Evolutionary conservation across 2,888 invertebrate genomes (phyloP).

Genomic region (Troglohyphantes excavatus): DNA sequence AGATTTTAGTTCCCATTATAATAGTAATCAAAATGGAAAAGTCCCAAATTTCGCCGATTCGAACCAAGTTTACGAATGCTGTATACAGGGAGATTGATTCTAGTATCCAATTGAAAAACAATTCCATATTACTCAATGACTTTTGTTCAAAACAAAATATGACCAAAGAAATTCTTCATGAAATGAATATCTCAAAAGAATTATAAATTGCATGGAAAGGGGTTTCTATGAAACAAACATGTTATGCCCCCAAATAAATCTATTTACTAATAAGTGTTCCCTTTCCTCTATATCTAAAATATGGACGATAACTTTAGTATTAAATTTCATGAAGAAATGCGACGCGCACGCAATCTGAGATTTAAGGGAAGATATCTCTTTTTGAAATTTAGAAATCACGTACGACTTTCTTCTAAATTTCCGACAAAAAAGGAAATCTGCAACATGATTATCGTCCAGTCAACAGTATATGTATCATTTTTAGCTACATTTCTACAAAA

Average conservation of each 20-base stretch:
- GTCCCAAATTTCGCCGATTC: no score
- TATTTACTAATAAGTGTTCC: slow-evolving; percentile 17
- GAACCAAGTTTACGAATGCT: no score
- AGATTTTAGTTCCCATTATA: no score
- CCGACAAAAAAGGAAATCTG: slow-evolving; percentile 37
- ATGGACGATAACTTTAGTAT: not conserved
- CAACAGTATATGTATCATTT: slow-evolving; percentile 24
- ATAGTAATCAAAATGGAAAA: no score
- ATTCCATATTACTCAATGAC: no score
- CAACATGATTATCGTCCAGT: slow-evolving; percentile 32
- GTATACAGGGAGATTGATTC: no score
- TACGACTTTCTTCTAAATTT: slow-evolving; percentile 32
- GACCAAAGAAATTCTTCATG: no score
- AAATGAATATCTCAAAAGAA: no score
- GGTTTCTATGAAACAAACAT: not conserved
- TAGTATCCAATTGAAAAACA: no score
- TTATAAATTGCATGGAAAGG: not conserved
- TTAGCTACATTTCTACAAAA: slow-evolving; percentile 11
- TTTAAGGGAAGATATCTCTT: slow-evolving; percentile 1
- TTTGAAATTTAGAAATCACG: not conserved
- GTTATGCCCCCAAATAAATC: not conserved
- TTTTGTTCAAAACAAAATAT: no score
- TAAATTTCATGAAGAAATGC: not conserved
- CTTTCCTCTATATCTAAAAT: not conserved
- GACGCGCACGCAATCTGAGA: not conserved